Conservation (phyloP, 2,888 invertebrate genomes). For the Synergus itoensis region DNA sequence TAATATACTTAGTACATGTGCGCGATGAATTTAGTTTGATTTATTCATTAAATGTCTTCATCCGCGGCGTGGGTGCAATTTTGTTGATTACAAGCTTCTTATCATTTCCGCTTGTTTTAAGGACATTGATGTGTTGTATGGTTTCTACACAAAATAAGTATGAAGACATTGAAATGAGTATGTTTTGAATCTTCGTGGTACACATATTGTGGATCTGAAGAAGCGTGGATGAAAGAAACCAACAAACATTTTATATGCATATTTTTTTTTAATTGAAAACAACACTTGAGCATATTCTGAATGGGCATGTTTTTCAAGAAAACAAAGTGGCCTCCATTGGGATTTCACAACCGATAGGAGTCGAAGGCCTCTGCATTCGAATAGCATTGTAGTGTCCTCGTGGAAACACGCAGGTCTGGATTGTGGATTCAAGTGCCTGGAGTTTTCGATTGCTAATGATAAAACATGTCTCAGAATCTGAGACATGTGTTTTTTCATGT, state of each 20-base stretch:
- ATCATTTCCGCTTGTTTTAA: constrained; percentile 7
- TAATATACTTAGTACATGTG: constrained; percentile 12
- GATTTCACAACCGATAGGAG: constrained; percentile 28
- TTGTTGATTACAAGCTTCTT: constrained; percentile 26
- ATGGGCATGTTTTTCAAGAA: constrained; percentile 19
- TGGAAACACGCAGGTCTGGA: constrained; percentile 33
- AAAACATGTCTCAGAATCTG: neutral
- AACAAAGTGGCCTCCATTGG: constrained; percentile 11
- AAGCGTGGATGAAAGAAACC: no score
- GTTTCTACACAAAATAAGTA: neutral
- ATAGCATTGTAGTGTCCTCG: constrained; percentile 19
- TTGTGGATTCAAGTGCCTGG: constrained; percentile 31
- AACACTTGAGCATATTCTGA: neutral
- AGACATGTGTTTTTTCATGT: neutral
- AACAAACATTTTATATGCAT: no score
- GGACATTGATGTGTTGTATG: neutral
- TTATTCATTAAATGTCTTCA: constrained; percentile 26
- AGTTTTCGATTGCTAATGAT: neutral
- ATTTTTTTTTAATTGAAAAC: neutral
- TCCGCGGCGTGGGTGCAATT: constrained; percentile 20
- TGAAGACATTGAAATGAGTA: neutral
- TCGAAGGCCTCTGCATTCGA: constrained; percentile 20
- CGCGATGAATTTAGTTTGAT: constrained; percentile 34
- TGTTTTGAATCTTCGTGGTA: no score
- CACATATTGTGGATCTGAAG: no score